phyloP scores from a whole-genome alignment of 30 jellyfish, hydroid and myxozoan species.

The Aurelia coerulea region DNA sequence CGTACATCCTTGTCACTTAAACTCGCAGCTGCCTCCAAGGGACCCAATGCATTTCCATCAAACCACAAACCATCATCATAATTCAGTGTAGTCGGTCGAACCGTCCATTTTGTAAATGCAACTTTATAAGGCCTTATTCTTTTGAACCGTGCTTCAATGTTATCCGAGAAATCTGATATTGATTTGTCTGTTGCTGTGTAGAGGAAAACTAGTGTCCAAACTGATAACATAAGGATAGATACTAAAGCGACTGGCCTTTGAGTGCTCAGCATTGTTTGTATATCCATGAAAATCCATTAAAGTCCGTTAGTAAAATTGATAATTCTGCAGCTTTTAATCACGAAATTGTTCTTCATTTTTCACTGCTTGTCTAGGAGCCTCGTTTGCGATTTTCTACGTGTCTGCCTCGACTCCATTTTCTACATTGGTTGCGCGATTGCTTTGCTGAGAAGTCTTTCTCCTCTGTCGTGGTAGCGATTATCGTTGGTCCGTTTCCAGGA shows the following conservation, averaged over 20 bases:
- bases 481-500: too few relatives aligned
- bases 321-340: too few relatives aligned
- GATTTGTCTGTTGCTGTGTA: constrained; percentile 29
- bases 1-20: not conserved
- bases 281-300: not conserved
- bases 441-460: too few relatives aligned
- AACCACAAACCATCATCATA: not conserved
- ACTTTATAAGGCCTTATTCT: not conserved
- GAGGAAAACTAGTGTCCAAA: constrained; percentile 31
- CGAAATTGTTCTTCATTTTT: too few relatives aligned
- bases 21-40: not conserved
- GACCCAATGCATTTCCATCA: not conserved
- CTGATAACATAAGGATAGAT: not conserved
- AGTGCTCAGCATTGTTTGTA: not conserved
- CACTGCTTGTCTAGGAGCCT: too few relatives aligned
- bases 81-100: not conserved
- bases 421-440: too few relatives aligned
- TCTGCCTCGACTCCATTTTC: too few relatives aligned
- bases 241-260: constrained; percentile 16
- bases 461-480: too few relatives aligned
- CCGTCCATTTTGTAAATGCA: too few relatives aligned
- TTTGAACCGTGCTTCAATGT: not conserved
- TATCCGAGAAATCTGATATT: constrained; percentile 4
- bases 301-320: too few relatives aligned
- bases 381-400: too few relatives aligned